Conservation (phyloP, 2,888 invertebrate genomes). For the Dasysyrphus tricinctus region DNA sequence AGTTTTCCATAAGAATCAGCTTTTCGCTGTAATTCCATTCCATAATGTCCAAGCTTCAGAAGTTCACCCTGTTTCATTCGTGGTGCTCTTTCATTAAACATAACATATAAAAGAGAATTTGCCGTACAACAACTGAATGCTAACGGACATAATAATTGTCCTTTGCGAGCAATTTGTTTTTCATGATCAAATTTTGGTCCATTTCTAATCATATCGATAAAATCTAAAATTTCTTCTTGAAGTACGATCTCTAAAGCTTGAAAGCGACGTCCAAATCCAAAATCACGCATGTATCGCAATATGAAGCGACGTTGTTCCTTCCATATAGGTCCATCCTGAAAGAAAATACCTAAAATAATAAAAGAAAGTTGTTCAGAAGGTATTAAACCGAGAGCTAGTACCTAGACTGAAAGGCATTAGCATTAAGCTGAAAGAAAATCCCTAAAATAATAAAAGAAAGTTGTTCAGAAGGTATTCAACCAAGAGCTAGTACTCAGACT, state of each 20-base stretch:
- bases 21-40: slow-evolving; percentile 85
- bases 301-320: slow-evolving; percentile 88
- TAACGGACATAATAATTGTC: slow-evolving; percentile 84
- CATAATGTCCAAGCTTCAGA: slow-evolving; percentile 81
- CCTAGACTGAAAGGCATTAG: too few relatives aligned
- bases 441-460: slow-evolving; percentile 82
- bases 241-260: slow-evolving; percentile 84
- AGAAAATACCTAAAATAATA: slow-evolving; percentile 86
- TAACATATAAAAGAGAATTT: slow-evolving; percentile 85
- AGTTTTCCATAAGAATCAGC: slow-evolving; percentile 86
- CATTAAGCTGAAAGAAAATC: slow-evolving; percentile 87
- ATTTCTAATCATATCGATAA: slow-evolving; percentile 84
- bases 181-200: slow-evolving; percentile 84
- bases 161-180: slow-evolving; percentile 79
- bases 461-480: neutral
- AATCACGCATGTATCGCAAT: slow-evolving; percentile 87
- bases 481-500: too few relatives aligned
- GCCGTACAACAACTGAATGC: slow-evolving; percentile 85
- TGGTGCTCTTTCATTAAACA: slow-evolving; percentile 84
- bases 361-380: neutral
- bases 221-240: slow-evolving; percentile 83
- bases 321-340: slow-evolving; percentile 87
- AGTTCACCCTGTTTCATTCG: slow-evolving; percentile 84
- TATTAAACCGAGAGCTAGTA: too few relatives aligned
- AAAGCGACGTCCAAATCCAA: slow-evolving; percentile 88